These are phyloP conservation scores for Myrmophylax atrothorax DNA, from an alignment of 2,113 vertebrate genomes.

Conservation along the genomic window DNA sequence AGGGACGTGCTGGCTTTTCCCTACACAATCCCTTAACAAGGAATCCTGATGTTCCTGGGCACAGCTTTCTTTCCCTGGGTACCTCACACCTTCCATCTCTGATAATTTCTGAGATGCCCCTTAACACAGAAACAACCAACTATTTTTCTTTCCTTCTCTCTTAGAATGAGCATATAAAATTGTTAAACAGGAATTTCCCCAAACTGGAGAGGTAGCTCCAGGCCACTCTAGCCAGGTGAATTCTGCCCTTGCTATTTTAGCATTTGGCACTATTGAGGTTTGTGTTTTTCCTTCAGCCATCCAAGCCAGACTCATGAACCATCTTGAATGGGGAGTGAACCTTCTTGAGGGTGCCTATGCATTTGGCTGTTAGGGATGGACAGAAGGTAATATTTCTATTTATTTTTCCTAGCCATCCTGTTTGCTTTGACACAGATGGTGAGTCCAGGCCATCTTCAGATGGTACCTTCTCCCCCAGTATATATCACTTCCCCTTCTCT, in stretches of 20 bases:
- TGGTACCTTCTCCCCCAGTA: not conserved
- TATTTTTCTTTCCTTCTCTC: not conserved
- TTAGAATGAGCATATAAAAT: not conserved
- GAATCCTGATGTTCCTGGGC: conserved; percentile 49
- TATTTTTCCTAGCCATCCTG: not conserved
- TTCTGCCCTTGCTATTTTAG: not conserved
- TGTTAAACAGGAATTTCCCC: not conserved
- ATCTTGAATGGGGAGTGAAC: not conserved
- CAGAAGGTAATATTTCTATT: not conserved
- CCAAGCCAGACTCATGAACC: not conserved
- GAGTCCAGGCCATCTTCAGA: not conserved
- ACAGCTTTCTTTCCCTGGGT: not conserved
- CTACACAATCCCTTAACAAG: conserved; percentile 15
- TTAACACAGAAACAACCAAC: not conserved
- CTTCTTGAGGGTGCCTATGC: not conserved
- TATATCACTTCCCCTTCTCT: not conserved
- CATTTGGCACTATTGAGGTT: not conserved
- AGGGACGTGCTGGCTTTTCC: conserved; percentile 32
- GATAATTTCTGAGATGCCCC: not conserved
- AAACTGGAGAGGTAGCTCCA: not conserved
- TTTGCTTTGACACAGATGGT: not conserved
- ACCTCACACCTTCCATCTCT: not conserved
- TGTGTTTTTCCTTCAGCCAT: not conserved
- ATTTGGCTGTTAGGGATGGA: not conserved
- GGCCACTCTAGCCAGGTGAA: not conserved